These are phyloP conservation scores for Sinodicranocentrus sp. DNA, from an alignment of 2,888 invertebrate species.

Conservation along the genomic window DNA sequence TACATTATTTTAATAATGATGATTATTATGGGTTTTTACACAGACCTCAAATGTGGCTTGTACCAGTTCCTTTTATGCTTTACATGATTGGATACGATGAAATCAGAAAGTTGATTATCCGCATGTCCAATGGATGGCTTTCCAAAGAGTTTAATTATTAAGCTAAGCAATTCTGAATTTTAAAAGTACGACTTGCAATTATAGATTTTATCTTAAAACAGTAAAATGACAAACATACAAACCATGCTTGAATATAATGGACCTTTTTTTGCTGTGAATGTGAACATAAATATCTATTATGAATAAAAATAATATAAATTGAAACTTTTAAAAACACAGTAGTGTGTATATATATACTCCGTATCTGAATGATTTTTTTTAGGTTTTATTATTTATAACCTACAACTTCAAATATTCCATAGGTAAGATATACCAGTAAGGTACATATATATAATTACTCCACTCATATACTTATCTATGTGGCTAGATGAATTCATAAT, in stretches of 20 bases:
- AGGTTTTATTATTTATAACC: no score
- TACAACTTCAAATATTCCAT: no score
- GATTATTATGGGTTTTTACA: constrained; percentile 14
- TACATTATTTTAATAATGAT: background rate
- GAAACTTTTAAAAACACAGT: no score
- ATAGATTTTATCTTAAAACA: no score
- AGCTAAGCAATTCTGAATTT: background rate
- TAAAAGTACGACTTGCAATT: no score
- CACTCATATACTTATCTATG: background rate
- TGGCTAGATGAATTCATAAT: background rate
- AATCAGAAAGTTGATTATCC: constrained; percentile 77
- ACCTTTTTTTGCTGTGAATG: no score
- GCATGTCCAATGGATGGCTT: constrained; percentile 52
- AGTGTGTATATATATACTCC: no score
- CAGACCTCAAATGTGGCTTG: constrained; percentile 80
- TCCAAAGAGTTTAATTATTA: constrained; percentile 59
- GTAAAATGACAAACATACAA: no score
- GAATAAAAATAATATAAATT: no score
- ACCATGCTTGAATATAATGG: no score
- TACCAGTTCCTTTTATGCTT: constrained; percentile 81
- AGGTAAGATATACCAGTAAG: constrained; percentile 25
- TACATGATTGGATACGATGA: constrained; percentile 82
- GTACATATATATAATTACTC: constrained; percentile 11
- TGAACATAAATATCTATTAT: no score
- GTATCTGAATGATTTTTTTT: no score